Percentiles rank a stretch among this genome's conserved stretches.
Conservation (phyloP, 2,888 invertebrate genomes). For the Drosophila setosimentum region DNA sequence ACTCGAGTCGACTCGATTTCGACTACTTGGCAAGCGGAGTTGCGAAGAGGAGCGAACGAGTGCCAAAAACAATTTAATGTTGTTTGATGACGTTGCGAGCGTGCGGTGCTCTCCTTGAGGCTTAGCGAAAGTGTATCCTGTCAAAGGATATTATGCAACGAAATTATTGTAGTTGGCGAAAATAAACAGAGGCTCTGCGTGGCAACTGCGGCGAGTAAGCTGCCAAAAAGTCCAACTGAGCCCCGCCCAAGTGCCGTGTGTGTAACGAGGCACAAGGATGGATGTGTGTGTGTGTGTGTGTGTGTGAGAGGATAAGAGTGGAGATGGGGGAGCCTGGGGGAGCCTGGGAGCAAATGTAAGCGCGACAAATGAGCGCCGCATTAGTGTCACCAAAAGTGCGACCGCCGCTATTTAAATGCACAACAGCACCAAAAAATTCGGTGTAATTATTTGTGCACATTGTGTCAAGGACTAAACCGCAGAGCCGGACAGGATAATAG, state of each 20-base stretch:
- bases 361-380: slow-evolving; percentile 67
- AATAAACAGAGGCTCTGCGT: slow-evolving; percentile 38
- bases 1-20: slow-evolving; percentile 39
- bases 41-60: slow-evolving; percentile 23
- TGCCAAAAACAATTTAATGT: slow-evolving; percentile 68
- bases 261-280: slow-evolving; percentile 21
- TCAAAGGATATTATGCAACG: slow-evolving; percentile 71
- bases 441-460: slow-evolving; percentile 54
- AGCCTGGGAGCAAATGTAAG: not conserved
- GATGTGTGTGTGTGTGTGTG: not conserved
- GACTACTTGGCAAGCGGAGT: slow-evolving; percentile 50
- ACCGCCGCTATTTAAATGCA: slow-evolving; percentile 53
- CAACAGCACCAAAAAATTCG: slow-evolving; percentile 27
- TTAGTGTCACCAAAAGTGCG: slow-evolving; percentile 63
- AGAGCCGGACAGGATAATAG: slow-evolving; percentile 26
- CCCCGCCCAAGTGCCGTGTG: slow-evolving; percentile 52
- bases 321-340: too few species aligned
- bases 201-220: slow-evolving; percentile 46
- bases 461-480: slow-evolving; percentile 55
- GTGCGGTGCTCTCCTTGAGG: slow-evolving; percentile 61
- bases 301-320: not conserved
- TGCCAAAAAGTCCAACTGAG: slow-evolving; percentile 70
- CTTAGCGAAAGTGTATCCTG: slow-evolving; percentile 74
- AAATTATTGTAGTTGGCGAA: slow-evolving; percentile 67
- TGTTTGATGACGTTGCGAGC: slow-evolving; percentile 67